Conservation (phyloP, 2,888 invertebrate genomes). For the Bellardia pandia region DNA sequence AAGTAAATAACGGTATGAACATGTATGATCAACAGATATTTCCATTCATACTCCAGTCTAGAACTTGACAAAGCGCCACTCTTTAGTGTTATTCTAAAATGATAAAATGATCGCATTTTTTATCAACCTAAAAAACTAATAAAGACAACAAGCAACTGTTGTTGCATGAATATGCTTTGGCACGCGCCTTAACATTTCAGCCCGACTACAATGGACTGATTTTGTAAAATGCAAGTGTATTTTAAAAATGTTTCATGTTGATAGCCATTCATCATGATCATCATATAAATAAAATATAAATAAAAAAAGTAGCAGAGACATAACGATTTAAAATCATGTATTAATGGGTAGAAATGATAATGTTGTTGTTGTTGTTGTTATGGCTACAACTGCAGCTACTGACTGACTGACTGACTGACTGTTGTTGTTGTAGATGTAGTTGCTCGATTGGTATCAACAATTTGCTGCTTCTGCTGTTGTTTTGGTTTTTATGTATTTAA, state of each 20-base stretch:
- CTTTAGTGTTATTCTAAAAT: not conserved
- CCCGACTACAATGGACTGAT: constrained; percentile 51
- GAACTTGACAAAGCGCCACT: constrained; percentile 27
- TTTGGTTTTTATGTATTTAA: constrained; percentile 18
- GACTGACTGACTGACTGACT: no score
- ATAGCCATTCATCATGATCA: constrained; percentile 38
- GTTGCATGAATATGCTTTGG: constrained; percentile 37
- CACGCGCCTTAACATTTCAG: constrained; percentile 59
- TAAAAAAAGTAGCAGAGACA: not conserved
- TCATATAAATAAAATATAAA: constrained; percentile 19
- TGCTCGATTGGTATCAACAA: constrained; percentile 2
- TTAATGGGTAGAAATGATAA: constrained; percentile 12
- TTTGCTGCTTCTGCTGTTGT: not conserved
- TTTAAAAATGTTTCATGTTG: constrained; percentile 30
- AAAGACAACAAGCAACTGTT: not conserved
- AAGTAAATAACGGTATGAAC: not conserved
- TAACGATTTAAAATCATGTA: constrained; percentile 18
- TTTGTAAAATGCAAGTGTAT: constrained; percentile 30
- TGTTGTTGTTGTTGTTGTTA: constrained; percentile 1
- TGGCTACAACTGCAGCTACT: constrained; percentile 13
- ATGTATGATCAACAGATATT: not conserved
- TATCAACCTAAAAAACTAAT: not conserved
- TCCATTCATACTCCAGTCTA: not conserved
- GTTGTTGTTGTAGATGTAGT: not conserved
- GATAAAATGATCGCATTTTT: constrained; percentile 18